Percentiles rank a stretch among this genome's conserved stretches.
Evolutionary conservation across 2,888 invertebrate genomes (phyloP).

Genomic region (Isoperla grammatica): DNA sequence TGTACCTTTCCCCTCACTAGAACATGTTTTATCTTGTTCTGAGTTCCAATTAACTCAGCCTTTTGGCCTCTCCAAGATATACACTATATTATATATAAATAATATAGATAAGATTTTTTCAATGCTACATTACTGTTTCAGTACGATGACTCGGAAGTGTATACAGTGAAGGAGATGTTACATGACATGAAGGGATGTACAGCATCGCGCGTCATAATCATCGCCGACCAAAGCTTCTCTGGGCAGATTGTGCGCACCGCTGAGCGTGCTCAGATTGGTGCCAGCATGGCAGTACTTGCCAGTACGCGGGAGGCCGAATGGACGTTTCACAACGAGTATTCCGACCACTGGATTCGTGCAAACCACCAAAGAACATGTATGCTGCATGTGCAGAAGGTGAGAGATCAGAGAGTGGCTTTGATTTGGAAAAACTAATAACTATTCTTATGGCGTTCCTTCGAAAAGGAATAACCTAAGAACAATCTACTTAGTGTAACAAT

Average conservation of each 20-base stretch:
- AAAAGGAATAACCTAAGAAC: too few species aligned
- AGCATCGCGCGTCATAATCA: slow-evolving; percentile 44
- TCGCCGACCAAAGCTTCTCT: slow-evolving; percentile 48
- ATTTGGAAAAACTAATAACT: too few species aligned
- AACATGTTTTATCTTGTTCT: too few species aligned
- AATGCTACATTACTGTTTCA: slow-evolving; percentile 34
- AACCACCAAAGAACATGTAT: neutral
- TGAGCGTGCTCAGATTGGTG: slow-evolving; percentile 36
- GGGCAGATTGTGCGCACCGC: slow-evolving; percentile 30
- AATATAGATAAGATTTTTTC: too few species aligned
- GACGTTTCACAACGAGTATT: neutral
- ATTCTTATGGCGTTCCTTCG: too few species aligned
- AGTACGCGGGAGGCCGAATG: neutral
- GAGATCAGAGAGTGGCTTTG: too few species aligned
- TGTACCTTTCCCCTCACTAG: too few species aligned
- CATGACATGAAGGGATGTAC: slow-evolving; percentile 44
- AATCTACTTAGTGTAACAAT: too few species aligned
- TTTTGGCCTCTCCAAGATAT: too few species aligned
- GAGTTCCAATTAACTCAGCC: too few species aligned
- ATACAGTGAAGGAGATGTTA: slow-evolving; percentile 45
- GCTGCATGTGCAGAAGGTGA: neutral
- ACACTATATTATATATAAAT: too few species aligned
- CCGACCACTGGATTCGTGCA: neutral
- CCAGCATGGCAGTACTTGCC: slow-evolving; percentile 37
- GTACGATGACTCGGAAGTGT: slow-evolving; percentile 44